Percentiles rank a stretch among this genome's conserved stretches.
Evolutionary conservation across 2,888 invertebrate species (phyloP).

Genomic region (Drosophila borborema): DNA sequence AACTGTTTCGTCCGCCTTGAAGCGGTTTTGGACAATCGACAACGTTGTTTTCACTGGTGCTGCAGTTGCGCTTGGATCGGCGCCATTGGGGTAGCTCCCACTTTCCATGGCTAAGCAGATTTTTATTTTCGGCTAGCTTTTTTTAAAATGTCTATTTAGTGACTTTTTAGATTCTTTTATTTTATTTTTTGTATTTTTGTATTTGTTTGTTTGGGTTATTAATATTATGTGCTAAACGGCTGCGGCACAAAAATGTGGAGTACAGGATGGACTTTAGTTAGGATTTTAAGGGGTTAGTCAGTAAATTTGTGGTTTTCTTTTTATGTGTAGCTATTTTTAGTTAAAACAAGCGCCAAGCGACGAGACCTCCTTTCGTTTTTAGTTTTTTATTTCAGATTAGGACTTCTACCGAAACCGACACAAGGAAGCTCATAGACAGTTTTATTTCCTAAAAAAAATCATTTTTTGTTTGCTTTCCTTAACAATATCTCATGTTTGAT

Average conservation of each 20-base stretch:
- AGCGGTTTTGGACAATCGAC: constrained; percentile 82
- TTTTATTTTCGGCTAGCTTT: neutral
- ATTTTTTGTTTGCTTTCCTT: neutral
- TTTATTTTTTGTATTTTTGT: neutral
- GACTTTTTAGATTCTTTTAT: neutral
- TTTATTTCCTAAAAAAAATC: neutral
- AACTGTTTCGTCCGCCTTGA: constrained; percentile 83
- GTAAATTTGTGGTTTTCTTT: neutral
- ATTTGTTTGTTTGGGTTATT: constrained; percentile 16
- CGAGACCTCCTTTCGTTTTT: constrained; percentile 25
- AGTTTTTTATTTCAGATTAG: neutral
- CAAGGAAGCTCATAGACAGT: constrained; percentile 16
- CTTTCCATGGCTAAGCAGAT: constrained; percentile 43
- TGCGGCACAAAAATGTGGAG: constrained; percentile 20
- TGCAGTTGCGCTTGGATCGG: constrained; percentile 6
- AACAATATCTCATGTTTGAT: constrained; percentile 13
- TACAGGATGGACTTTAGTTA: constrained; percentile 8
- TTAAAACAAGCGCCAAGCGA: constrained; percentile 31
- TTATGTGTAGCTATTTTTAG: constrained; percentile 48
- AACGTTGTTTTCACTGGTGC: constrained; percentile 45
- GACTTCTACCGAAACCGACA: constrained; percentile 15
- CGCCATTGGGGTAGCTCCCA: constrained; percentile 21
- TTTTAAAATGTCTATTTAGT: neutral
- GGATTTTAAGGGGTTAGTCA: constrained; percentile 17
- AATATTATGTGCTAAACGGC: constrained; percentile 4